Evolutionary conservation across 2,888 invertebrate species (phyloP).

Genomic region (Byasa hedistus): DNA sequence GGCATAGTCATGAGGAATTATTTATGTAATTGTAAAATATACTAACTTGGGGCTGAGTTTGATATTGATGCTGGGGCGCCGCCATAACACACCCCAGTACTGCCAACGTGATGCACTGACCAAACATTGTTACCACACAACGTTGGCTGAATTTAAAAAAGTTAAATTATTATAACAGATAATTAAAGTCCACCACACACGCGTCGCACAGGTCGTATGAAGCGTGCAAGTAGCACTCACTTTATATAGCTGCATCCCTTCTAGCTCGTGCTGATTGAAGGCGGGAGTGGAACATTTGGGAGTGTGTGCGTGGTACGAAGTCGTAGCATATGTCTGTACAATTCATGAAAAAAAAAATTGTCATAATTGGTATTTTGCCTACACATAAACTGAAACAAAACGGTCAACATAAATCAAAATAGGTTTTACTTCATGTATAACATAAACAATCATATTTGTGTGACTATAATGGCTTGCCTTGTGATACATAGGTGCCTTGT

Average conservation of each 20-base stretch:
- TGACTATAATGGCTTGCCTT: too few species aligned
- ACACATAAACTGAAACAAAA: background rate
- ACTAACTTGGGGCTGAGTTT: conserved; percentile 65
- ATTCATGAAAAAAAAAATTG: background rate
- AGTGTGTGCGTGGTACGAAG: conserved; percentile 23
- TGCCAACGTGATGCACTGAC: conserved; percentile 63
- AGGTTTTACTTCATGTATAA: too few species aligned
- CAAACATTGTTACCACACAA: conserved; percentile 67
- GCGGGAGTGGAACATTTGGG: conserved; percentile 45
- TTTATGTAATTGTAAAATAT: conserved; percentile 16
- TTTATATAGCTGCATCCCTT: conserved; percentile 76
- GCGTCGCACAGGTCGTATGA: conserved; percentile 61
- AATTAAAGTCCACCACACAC: conserved; percentile 60
- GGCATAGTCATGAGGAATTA: background rate
- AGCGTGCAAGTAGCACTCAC: conserved; percentile 63
- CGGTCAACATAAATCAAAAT: background rate
- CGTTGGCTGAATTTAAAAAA: conserved; percentile 32
- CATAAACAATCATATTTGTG: too few species aligned
- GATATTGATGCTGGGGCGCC: conserved; percentile 63
- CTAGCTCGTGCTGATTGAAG: conserved; percentile 48
- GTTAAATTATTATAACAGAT: conserved; percentile 34
- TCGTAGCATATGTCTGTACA: conserved; percentile 22
- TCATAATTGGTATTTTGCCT: conserved; percentile 2
- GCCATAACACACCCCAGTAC: conserved; percentile 64
- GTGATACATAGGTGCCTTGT: too few species aligned